Evolutionary conservation across 2,888 invertebrate genomes (phyloP).

Genomic region (Scaptomyza caliginosa): DNA sequence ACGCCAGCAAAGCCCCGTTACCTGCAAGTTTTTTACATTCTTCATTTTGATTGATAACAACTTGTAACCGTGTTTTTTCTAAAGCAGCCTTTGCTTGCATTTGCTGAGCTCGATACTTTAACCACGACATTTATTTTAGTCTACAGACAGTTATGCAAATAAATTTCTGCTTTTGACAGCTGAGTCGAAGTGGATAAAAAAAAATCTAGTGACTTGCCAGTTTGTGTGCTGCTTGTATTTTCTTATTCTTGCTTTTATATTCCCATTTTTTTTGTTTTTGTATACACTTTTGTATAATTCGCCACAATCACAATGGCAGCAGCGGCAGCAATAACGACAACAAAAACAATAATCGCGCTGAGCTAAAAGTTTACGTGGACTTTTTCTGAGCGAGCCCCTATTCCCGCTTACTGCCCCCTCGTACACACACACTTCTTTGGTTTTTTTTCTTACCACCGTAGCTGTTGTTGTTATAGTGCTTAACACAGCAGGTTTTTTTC

Average conservation of each 20-base stretch:
- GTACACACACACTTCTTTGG: conserved; percentile 28
- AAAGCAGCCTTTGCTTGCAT: conserved; percentile 8
- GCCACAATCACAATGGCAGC: conserved; percentile 27
- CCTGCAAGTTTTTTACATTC: conserved; percentile 7
- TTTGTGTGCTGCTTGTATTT: conserved; percentile 10
- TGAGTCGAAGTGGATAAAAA: conserved; percentile 4
- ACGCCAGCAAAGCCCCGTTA: neutral
- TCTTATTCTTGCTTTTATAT: conserved; percentile 1
- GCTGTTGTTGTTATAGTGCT: conserved; percentile 42
- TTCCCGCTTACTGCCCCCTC: conserved; percentile 34
- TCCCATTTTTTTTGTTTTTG: conserved; percentile 25
- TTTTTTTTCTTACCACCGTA: conserved; percentile 58
- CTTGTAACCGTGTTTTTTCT: conserved; percentile 1
- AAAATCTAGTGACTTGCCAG: conserved; percentile 20
- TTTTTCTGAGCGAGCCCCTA: conserved; percentile 54
- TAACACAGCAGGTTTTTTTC: conserved; percentile 60
- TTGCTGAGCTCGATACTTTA: conserved; percentile 24
- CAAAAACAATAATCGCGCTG: conserved; percentile 49
- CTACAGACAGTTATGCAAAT: conserved; percentile 3
- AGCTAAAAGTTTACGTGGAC: conserved; percentile 82
- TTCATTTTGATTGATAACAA: conserved; percentile 10
- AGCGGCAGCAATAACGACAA: conserved; percentile 8
- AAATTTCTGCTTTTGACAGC: conserved; percentile 9
- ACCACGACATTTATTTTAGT: conserved; percentile 17
- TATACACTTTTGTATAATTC: conserved; percentile 41